Conservation (phyloP, 2,797 vertebrate genomes). For the Microchirus variegatus region DNA sequence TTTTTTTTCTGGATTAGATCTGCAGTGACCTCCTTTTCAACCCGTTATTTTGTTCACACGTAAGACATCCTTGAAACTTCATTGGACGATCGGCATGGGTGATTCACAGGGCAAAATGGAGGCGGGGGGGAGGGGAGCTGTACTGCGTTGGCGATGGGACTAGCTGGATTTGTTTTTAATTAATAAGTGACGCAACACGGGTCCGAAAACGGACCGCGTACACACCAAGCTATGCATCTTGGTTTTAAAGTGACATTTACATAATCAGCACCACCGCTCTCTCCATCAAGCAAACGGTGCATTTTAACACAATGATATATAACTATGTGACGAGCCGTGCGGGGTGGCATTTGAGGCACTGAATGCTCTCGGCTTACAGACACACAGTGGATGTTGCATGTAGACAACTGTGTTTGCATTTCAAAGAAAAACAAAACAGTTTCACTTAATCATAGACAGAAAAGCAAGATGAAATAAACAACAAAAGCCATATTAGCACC, state of each 20-base stretch:
- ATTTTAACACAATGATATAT: slow-evolving; percentile 10
- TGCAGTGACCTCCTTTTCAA: slow-evolving; percentile 84
- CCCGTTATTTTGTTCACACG: slow-evolving; percentile 76
- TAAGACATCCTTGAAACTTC: slow-evolving; percentile 58
- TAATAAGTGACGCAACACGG: slow-evolving; percentile 16
- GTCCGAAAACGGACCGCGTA: slow-evolving; percentile 11
- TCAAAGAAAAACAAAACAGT: slow-evolving; percentile 11
- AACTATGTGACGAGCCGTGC: slow-evolving; percentile 2
- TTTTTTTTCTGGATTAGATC: slow-evolving; percentile 65
- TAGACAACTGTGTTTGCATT: slow-evolving; percentile 38
- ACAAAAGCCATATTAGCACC: slow-evolving; percentile 12
- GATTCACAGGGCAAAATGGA: slow-evolving; percentile 68
- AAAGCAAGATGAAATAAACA: slow-evolving; percentile 20
- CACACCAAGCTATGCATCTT: neutral
- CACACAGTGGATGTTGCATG: slow-evolving; percentile 17
- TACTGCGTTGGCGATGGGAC: slow-evolving; percentile 28
- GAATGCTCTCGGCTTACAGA: slow-evolving; percentile 18
- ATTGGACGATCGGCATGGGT: slow-evolving; percentile 75
- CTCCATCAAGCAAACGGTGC: neutral
- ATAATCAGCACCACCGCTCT: slow-evolving; percentile 1
- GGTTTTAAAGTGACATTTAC: neutral
- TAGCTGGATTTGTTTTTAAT: slow-evolving; percentile 32
- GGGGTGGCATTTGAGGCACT: slow-evolving; percentile 17
- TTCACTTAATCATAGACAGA: slow-evolving; percentile 11
- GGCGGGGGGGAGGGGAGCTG: no score